Percentiles rank a stretch among this genome's conserved stretches.
These are phyloP conservation scores for Lagria hirta DNA, from an alignment of 2,888 invertebrate species.

Conservation along the genomic window DNA sequence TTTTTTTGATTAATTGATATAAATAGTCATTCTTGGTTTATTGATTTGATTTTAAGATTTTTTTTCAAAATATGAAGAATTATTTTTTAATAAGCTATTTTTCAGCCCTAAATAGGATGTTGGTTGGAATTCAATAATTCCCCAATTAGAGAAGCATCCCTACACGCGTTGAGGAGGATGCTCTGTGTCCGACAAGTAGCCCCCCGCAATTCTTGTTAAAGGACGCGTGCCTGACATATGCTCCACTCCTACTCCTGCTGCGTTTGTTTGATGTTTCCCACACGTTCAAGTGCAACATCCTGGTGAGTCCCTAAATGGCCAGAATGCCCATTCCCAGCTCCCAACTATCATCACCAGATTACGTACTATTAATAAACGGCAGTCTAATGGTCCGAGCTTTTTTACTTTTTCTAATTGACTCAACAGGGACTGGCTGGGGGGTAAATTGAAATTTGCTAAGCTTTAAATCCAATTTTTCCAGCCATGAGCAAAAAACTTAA, in stretches of 20 bases:
- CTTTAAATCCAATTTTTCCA: no score
- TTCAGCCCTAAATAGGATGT: constrained; percentile 34
- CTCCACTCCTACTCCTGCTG: constrained; percentile 38
- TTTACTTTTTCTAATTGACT: constrained; percentile 2
- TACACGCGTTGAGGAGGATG: constrained; percentile 37
- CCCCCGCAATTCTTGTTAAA: constrained; percentile 40
- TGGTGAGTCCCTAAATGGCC: constrained; percentile 36
- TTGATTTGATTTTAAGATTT: no score
- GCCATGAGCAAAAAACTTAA: no score
- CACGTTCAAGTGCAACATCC: constrained; percentile 46
- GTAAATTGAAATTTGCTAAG: no score
- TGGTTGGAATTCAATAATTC: constrained; percentile 33
- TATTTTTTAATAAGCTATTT: no score
- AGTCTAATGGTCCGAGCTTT: constrained; percentile 8
- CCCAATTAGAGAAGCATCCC: constrained; percentile 37
- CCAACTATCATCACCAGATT: constrained; percentile 26
- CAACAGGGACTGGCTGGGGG: no score
- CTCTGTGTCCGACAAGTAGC: constrained; percentile 41
- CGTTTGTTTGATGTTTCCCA: constrained; percentile 48
- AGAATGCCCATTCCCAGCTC: constrained; percentile 20
- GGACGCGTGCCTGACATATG: constrained; percentile 43
- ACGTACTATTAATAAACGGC: constrained; percentile 19
- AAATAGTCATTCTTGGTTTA: no score
- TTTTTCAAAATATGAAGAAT: no score
- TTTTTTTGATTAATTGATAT: no score